These are phyloP conservation scores for Ameiurus melas DNA, from an alignment of 2,113 vertebrate genomes.

Conservation along the genomic window DNA sequence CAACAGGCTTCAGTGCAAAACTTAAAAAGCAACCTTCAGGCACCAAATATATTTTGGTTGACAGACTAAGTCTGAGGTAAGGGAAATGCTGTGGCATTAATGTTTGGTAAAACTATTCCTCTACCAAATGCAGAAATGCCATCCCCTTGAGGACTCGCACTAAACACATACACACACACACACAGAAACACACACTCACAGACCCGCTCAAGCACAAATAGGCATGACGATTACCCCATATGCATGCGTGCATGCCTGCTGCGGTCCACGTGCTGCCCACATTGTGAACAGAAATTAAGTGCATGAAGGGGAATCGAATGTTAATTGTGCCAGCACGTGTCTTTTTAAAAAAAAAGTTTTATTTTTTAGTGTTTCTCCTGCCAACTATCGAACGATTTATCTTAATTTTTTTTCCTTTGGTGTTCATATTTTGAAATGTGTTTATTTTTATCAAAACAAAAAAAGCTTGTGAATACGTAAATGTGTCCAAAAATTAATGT, in stretches of 20 bases:
- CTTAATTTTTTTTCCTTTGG: slow-evolving; percentile 22
- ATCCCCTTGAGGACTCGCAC: neutral
- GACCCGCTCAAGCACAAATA: slow-evolving; percentile 73
- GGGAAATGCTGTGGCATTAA: neutral
- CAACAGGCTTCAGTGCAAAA: neutral
- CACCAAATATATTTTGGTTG: neutral
- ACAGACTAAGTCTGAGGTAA: neutral
- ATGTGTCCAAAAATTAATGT: slow-evolving; percentile 67
- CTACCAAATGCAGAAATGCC: neutral
- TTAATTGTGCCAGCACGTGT: slow-evolving; percentile 71
- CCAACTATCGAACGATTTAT: slow-evolving; percentile 9
- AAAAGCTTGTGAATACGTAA: slow-evolving; percentile 67
- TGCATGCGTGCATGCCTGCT: slow-evolving; percentile 72
- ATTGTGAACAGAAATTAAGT: slow-evolving; percentile 70
- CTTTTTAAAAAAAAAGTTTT: slow-evolving; percentile 56
- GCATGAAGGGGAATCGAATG: slow-evolving; percentile 69
- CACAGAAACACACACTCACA: slow-evolving; percentile 24
- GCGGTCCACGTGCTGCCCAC: slow-evolving; percentile 63
- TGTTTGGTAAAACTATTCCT: slow-evolving; percentile 5
- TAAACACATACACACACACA: neutral
- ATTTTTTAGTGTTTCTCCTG: slow-evolving; percentile 62
- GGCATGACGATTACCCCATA: slow-evolving; percentile 66
- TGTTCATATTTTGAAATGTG: slow-evolving; percentile 47
- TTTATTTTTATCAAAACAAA: slow-evolving; percentile 58
- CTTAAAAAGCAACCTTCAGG: neutral